phyloP scores from a whole-genome alignment of 2,797 vertebrate genomes.

The Paratrypauchen microcephalus region DNA sequence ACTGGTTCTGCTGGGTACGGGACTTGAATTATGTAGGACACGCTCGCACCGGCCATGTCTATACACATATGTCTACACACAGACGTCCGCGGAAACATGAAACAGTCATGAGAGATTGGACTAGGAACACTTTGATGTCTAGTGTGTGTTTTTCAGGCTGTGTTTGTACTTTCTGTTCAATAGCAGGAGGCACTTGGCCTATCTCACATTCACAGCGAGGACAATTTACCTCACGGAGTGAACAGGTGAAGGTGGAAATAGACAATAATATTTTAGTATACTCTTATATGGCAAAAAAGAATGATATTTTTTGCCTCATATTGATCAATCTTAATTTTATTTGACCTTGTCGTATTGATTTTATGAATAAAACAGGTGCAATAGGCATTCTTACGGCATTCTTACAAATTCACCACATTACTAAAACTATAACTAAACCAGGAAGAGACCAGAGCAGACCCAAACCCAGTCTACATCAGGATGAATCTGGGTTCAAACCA shows the following conservation, averaged over 20 bases:
- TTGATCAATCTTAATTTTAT: no score
- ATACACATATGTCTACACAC: neutral
- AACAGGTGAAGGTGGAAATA: neutral
- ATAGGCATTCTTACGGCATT: no score
- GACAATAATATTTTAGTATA: no score
- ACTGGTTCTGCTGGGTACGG: conserved; percentile 17
- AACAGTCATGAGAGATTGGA: neutral
- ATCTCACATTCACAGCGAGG: conserved; percentile 24
- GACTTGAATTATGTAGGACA: conserved; percentile 43
- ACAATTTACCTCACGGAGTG: neutral
- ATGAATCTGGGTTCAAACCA: no score
- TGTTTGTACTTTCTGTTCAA: conserved; percentile 5
- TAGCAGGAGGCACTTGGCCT: conserved; percentile 22
- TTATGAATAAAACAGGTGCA: no score
- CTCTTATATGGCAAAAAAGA: no score
- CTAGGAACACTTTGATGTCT: neutral
- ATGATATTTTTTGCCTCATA: no score
- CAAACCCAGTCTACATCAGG: no score
- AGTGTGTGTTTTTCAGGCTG: neutral
- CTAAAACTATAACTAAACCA: no score
- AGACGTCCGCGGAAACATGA: neutral
- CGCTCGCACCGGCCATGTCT: conserved; percentile 25
- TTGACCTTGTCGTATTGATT: no score
- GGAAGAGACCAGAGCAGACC: no score
- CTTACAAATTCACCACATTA: no score